Evolutionary conservation across 2,797 vertebrate genomes (phyloP).

Genomic region (Sebastes hubbsi): DNA sequence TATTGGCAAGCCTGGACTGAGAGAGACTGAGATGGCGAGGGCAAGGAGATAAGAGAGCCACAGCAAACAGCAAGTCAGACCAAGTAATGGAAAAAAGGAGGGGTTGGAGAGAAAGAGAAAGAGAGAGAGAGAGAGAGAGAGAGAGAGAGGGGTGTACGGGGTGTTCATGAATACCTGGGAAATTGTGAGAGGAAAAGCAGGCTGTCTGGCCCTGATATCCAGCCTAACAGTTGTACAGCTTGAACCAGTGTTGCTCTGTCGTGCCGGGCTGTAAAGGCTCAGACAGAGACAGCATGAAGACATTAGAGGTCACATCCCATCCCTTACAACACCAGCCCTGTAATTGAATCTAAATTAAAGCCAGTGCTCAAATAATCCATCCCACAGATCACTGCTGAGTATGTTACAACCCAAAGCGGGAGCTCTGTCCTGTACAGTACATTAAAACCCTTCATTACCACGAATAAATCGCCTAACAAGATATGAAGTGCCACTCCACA

Average conservation of each 20-base stretch:
- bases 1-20: conserved; percentile 37
- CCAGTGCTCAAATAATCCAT: conserved; percentile 55
- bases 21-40: conserved; percentile 47
- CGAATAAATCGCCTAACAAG: conserved; percentile 88
- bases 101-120: conserved; percentile 23
- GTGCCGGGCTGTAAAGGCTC: conserved; percentile 51
- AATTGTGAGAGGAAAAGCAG: conserved; percentile 25
- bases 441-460: conserved; percentile 87
- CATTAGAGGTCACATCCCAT: conserved; percentile 57
- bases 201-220: conserved; percentile 15
- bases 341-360: conserved; percentile 68
- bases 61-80: conserved; percentile 53
- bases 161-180: conserved; percentile 25
- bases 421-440: conserved; percentile 71
- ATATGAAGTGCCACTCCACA: conserved; percentile 80
- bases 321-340: conserved; percentile 18
- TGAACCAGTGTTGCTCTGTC: conserved; percentile 18
- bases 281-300: conserved; percentile 24
- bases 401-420: conserved; percentile 52
- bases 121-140: neutral
- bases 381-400: conserved; percentile 54
- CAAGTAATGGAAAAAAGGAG: conserved; percentile 63
- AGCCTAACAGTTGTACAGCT: conserved; percentile 3
- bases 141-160: neutral
- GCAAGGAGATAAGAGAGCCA: conserved; percentile 60